A percentile compares a stretch with the other conserved stretches of the same genome.
These are phyloP conservation scores for Syrrhaptes paradoxus DNA, from an alignment of 2,113 vertebrate genomes.

Conservation along the genomic window DNA sequence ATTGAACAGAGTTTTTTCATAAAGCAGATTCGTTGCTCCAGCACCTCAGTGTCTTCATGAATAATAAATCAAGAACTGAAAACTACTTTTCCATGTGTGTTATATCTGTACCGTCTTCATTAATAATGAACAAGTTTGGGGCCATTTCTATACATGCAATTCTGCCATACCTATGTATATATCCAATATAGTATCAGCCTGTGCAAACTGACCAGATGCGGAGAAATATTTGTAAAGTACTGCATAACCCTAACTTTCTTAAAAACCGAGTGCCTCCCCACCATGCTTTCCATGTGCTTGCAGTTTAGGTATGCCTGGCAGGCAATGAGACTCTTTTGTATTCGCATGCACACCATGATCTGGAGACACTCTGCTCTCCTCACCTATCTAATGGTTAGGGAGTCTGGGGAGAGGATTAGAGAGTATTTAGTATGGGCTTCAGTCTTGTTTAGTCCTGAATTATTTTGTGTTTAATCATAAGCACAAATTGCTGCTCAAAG, in stretches of 20 bases:
- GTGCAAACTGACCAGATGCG: not conserved
- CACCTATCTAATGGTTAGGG: not conserved
- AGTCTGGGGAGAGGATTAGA: not conserved
- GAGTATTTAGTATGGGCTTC: not conserved
- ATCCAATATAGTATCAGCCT: not conserved
- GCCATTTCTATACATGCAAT: not conserved
- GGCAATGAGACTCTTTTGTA: not conserved
- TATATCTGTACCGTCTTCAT: not conserved
- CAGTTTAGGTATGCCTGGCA: not conserved
- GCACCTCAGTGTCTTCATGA: too few species aligned
- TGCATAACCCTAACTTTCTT: not conserved
- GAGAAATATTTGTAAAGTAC: not conserved
- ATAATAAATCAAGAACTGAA: not conserved
- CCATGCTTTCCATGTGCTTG: fast-evolving
- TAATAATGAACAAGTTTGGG: not conserved
- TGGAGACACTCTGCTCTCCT: not conserved
- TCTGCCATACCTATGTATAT: not conserved
- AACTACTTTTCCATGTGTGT: not conserved
- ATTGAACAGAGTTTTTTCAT: not conserved
- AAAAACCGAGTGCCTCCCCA: not conserved
- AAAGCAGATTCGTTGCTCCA: too few species aligned
- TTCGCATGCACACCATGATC: not conserved
- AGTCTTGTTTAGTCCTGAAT: not conserved
- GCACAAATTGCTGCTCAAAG: not conserved
- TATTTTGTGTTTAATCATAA: not conserved